A percentile compares a stretch with the other conserved stretches of the same genome.
phyloP scores from a whole-genome alignment of 2,888 invertebrate genomes.

The Anoplius nigerrimus region DNA sequence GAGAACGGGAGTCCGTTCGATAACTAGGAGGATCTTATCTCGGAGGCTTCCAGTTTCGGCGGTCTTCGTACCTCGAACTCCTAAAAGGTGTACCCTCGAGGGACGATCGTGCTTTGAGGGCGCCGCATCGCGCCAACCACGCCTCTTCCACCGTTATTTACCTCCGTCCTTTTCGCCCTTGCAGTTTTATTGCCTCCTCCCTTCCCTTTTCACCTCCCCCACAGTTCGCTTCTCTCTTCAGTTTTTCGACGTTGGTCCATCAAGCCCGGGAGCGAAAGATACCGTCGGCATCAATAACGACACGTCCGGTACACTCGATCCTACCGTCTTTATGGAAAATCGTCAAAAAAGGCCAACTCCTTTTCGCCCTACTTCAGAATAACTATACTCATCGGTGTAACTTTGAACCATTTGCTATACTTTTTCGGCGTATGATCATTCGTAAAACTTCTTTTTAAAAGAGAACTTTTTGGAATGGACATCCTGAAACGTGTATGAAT shows the following conservation, averaged over 20 bases:
- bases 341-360: neutral
- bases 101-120: conserved; percentile 66
- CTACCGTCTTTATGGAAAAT: conserved; percentile 23
- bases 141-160: conserved; percentile 69
- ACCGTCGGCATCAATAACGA: conserved; percentile 61
- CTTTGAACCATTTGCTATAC: too few species aligned
- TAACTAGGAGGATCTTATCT: conserved; percentile 74
- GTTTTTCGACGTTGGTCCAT: conserved; percentile 54
- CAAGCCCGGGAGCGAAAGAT: conserved; percentile 68
- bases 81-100: conserved; percentile 60
- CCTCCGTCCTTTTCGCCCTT: conserved; percentile 63
- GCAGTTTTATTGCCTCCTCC: conserved; percentile 58
- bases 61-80: conserved; percentile 55
- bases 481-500: too few species aligned
- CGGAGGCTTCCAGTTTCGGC: conserved; percentile 69
- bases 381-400: too few species aligned
- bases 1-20: conserved; percentile 68
- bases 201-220: conserved; percentile 31
- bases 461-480: too few species aligned
- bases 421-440: too few species aligned
- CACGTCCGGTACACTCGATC: conserved; percentile 44
- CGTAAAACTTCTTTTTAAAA: too few species aligned
- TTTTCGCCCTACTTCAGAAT: too few species aligned
- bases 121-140: conserved; percentile 69
- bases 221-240: conserved; percentile 6